Base-by-base conservation (phyloP, 2,113 vertebrate species). In the Pavo muticus region DNA sequence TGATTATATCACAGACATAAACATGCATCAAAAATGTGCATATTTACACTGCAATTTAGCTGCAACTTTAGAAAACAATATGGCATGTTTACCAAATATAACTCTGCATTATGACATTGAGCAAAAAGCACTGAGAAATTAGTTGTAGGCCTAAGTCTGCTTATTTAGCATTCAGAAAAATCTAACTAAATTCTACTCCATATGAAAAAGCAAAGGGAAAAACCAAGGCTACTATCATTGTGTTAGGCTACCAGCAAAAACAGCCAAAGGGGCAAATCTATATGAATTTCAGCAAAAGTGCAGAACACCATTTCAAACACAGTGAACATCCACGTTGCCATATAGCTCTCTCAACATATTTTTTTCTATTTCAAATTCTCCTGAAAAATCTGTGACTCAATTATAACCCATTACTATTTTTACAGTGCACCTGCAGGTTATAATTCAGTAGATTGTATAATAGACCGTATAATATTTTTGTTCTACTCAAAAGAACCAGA, bases 271-370 rank as follows among this genome's bases (percentile, higher is more conserved):
- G 86, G 68, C 76, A 95, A 93, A 50, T 84, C 83, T 89, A 71
- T 47, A 74, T 29, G 13, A 84, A 70, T 92, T 89, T 82, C 94
- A 97, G 97, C 92, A 82, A 32, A 90, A 54, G 96, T 95, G 96
- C 96, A 83, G 84, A 97, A 80, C 65, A 85, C 87, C 93, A 93
- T 90, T 92, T 91, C 96, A 96, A 90, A 96, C 95, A 97, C 93
- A 88, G 95, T 90, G 96, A 96, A 77, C 95, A 93, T 73, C 91
- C 96, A 68, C 0, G 80, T 81, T 72, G 92, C 96, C 97, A 96
- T 95, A 94, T 95, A 98, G 97, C 97, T 98, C 97, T 97, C 97
- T 97, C 92, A 76, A 94, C 92, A 90, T 86, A 47, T 40, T 65
- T 84, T 45, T 84, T 61, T 50, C 39, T 74, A 14, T 77, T 81